phyloP scores from a whole-genome alignment of 1,140 invertebrate species.

The Brachionus rubens region DNA sequence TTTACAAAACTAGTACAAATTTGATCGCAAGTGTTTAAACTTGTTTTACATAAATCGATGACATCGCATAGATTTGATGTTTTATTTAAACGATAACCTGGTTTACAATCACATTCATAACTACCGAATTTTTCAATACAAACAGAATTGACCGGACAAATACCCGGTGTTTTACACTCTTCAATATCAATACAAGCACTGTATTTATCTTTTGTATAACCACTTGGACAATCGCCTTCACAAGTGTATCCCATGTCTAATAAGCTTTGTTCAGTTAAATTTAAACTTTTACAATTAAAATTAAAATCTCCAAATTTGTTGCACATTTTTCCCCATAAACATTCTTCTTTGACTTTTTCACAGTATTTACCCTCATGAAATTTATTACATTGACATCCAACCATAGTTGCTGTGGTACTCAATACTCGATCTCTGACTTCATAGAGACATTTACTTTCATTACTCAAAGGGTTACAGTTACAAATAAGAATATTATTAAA shows the following conservation, averaged over 20 bases:
- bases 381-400: neutral
- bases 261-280: neutral
- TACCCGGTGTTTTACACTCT: neutral
- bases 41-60: constrained; percentile 36
- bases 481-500: neutral
- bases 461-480: neutral
- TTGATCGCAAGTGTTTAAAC: constrained; percentile 4
- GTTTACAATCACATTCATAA: constrained; percentile 13
- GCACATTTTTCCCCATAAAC: neutral
- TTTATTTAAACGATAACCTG: neutral
- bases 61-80: neutral
- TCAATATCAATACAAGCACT: constrained; percentile 4
- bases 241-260: neutral
- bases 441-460: neutral
- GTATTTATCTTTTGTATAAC: neutral
- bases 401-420: neutral
- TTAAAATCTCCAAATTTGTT: neutral
- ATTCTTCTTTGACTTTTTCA: neutral
- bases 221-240: neutral
- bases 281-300: neutral
- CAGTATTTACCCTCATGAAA: neutral
- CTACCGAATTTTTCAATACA: neutral
- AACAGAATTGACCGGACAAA: neutral
- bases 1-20: neutral
- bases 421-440: neutral